phyloP scores from a whole-genome alignment of 2,113 vertebrate species.

The Bujurquina vittata region DNA sequence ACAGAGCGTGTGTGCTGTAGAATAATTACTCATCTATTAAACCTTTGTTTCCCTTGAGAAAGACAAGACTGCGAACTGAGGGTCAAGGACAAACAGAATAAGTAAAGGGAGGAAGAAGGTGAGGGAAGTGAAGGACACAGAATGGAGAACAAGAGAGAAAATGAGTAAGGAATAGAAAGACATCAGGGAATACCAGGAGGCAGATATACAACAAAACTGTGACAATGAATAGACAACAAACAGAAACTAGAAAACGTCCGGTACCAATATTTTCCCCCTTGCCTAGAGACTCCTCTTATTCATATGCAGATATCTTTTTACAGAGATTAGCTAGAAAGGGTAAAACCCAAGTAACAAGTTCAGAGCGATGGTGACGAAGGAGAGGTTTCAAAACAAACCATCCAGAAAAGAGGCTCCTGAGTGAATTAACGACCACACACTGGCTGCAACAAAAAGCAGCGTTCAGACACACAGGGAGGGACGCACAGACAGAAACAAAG shows the following conservation, averaged over 20 bases:
- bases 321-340: conserved; percentile 9
- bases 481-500: conserved; percentile 50
- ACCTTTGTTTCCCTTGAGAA: conserved; percentile 57
- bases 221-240: background rate
- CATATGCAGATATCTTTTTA: background rate
- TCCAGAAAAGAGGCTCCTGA: conserved; percentile 69
- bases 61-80: conserved; percentile 45
- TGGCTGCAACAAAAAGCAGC: conserved; percentile 87
- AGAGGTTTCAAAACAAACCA: conserved; percentile 49
- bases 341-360: conserved; percentile 62
- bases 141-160: background rate
- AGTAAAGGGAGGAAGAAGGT: background rate
- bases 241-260: background rate
- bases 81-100: conserved; percentile 69
- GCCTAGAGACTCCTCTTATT: background rate
- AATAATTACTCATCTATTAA: conserved; percentile 76
- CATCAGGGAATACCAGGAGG: background rate
- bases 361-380: conserved; percentile 40
- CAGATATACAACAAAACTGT: background rate
- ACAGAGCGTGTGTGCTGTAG: conserved; percentile 38
- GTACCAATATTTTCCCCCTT: background rate
- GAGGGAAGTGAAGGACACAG: background rate
- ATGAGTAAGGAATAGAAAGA: background rate
- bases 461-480: conserved; percentile 57
- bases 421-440: conserved; percentile 82